Conservation (phyloP, 37 sponge, comb jelly and placozoan species). For the Eunapius fragilis region DNA sequence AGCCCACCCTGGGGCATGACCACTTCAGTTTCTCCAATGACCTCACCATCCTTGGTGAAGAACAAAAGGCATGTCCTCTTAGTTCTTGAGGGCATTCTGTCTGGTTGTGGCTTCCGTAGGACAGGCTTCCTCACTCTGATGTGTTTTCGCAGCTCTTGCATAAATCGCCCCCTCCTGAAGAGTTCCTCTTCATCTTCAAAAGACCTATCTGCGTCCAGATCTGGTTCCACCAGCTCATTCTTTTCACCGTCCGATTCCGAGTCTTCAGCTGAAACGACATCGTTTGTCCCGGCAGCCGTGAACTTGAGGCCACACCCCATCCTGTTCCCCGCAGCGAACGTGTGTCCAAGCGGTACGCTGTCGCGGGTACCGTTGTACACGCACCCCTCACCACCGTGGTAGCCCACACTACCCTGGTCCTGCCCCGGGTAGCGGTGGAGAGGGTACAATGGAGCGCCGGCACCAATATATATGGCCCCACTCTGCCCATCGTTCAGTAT, state of each 20-base stretch:
- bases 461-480: slow-evolving; percentile 73
- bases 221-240: slow-evolving; percentile 14
- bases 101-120: background rate
- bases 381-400: slow-evolving; percentile 78
- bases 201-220: background rate
- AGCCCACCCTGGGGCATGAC: slow-evolving; percentile 71
- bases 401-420: slow-evolving; percentile 74
- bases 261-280: background rate
- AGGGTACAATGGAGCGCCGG: slow-evolving; percentile 62
- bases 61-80: slow-evolving; percentile 46
- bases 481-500: slow-evolving; percentile 59
- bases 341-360: slow-evolving; percentile 71
- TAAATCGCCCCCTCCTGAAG: too few species aligned
- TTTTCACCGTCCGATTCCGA: slow-evolving; percentile 35
- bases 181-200: too few species aligned
- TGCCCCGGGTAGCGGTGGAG: slow-evolving; percentile 75
- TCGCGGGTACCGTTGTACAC: slow-evolving; percentile 59
- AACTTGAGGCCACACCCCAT: slow-evolving; percentile 84
- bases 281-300: slow-evolving; percentile 3
- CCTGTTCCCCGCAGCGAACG: slow-evolving; percentile 50
- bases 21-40: slow-evolving; percentile 67
- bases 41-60: slow-evolving; percentile 80
- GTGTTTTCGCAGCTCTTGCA: too few species aligned
- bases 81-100: background rate
- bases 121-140: background rate